Percentiles rank a stretch among this genome's conserved stretches.
phyloP scores from a whole-genome alignment of 2,797 vertebrate species.

The Chrosomus eos region DNA sequence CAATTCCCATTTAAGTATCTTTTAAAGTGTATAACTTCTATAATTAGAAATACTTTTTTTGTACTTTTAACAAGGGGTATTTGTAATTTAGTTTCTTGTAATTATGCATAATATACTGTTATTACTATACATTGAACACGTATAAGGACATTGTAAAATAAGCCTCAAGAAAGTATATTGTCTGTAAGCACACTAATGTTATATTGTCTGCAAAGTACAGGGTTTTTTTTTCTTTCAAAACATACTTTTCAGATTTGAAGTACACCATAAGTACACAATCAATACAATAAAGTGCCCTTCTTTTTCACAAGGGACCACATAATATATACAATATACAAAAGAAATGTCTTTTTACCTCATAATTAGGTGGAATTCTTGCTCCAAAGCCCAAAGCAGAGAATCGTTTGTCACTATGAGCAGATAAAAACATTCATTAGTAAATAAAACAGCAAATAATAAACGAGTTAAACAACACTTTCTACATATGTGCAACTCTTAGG shows the following conservation, averaged over 20 bases:
- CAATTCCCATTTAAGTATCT: neutral
- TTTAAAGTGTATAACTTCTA: too few relatives aligned
- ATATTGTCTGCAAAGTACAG: too few relatives aligned
- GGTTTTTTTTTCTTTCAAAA: too few relatives aligned
- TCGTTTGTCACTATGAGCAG: slow-evolving; percentile 86
- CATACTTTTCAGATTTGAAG: too few relatives aligned
- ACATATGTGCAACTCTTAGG: neutral
- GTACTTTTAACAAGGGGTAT: neutral
- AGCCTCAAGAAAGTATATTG: neutral
- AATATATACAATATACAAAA: slow-evolving; percentile 19
- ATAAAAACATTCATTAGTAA: slow-evolving; percentile 1
- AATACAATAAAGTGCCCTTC: neutral
- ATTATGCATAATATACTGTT: neutral
- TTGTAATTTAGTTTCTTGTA: neutral
- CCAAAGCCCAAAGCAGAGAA: slow-evolving; percentile 97
- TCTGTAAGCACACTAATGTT: neutral
- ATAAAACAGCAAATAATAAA: neutral
- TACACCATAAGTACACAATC: neutral
- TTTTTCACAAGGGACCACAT: slow-evolving; percentile 22
- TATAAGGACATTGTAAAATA: neutral
- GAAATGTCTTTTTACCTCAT: slow-evolving; percentile 81
- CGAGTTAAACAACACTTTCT: neutral
- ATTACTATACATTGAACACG: neutral
- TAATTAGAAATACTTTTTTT: neutral
- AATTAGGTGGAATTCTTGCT: slow-evolving; percentile 96